Evolutionary conservation across 2,113 vertebrate genomes (phyloP), one percentile per base, ranked within the genome.

Genomic region (Macrotus californicus): DNA sequence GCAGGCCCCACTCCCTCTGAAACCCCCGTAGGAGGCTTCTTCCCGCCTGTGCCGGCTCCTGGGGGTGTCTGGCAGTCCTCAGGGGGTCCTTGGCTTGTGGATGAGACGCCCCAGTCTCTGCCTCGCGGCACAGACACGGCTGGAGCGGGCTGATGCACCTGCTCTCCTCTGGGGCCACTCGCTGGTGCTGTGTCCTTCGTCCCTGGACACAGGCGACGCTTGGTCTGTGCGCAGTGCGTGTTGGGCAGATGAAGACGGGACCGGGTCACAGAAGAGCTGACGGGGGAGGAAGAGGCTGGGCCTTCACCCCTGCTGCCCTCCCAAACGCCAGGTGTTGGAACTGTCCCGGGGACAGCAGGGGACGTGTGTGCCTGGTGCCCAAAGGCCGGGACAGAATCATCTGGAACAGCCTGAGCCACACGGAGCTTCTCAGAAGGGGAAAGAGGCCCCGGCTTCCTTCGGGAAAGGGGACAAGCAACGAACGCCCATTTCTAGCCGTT

Each of bases 211-310:
- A 9, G 24, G 29, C 3, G 0, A 24, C n/a, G 24, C 22, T 19
- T 2, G 9, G 29, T 8, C 26, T 26, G 7, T 0, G 22, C 46
- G 10, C n/a, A 0, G 24, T 1, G 19, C 0, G 16, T 41, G 34
- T 59, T 66, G 75, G 56, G 48, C 3, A 54, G 15, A 13, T 21
- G 34, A 46, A 52, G 80, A 73, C 76, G 15, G 41, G 10, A 10
- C 8, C 1, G 4, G 24, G 15, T 5, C 24, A 2, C 1, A 3
- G 21, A 5, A 1, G 7, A 52, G 10, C 36, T 9, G 21, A 26
- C 0, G 1, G 3, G 1, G 16, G 16, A 29, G 7, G 18, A 13
- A 10, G 39, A 54, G 19, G 18, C 34, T 4, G 24, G 24, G 24
- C 13, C 80, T 9, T n/a, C 48, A 50, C 41, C 6, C 2, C 48